phyloP scores from a whole-genome alignment of 2,113 vertebrate species.

The Apteryx mantelli region DNA sequence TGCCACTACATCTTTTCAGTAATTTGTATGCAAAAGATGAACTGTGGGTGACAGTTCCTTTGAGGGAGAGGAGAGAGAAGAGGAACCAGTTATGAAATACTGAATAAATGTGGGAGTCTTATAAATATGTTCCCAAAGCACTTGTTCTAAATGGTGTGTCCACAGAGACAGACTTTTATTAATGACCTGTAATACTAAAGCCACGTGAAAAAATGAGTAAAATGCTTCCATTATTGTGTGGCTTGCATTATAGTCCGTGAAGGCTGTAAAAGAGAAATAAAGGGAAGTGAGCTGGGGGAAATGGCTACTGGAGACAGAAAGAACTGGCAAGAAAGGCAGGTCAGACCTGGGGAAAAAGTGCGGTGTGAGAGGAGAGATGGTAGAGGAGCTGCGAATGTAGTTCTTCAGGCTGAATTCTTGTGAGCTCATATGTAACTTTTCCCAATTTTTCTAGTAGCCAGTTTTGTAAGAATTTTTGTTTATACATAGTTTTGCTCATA shows the following conservation, averaged over 20 bases:
- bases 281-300: neutral
- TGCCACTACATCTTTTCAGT: neutral
- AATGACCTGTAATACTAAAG: slow-evolving; percentile 1
- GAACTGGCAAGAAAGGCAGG: no score
- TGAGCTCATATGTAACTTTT: neutral
- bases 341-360: neutral
- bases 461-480: neutral
- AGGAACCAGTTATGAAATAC: neutral
- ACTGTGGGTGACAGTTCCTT: neutral
- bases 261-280: neutral
- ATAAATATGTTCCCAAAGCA: slow-evolving; percentile 20
- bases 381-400: rapidly evolving
- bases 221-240: neutral
- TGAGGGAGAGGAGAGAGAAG: neutral
- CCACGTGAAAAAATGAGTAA: neutral
- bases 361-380: neutral
- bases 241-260: neutral
- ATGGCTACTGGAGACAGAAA: neutral
- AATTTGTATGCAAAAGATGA: slow-evolving; percentile 32
- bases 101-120: neutral
- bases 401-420: rapidly evolving
- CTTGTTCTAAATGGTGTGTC: neutral
- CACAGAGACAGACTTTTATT: neutral
- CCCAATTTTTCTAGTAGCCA: rapidly evolving
- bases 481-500: neutral